Evolutionary conservation across 2,113 vertebrate species (phyloP), one percentile per base, ranked within the genome.

Genomic region (Pristiophorus japonicus): DNA sequence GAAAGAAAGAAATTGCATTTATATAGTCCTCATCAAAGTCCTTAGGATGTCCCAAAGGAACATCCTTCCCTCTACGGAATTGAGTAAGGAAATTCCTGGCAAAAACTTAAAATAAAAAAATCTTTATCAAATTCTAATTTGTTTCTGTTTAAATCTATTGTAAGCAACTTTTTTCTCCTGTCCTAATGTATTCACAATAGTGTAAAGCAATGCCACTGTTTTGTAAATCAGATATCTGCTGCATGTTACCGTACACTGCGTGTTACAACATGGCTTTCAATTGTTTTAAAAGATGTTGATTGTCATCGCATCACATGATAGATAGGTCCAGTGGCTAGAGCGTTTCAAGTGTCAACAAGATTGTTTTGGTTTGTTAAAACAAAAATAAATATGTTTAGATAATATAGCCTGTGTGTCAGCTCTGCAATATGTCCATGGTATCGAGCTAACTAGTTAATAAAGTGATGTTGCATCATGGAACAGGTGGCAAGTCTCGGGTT

Each of bases 291-390:
- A 34, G 55, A 90, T 90, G 87, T 90, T 90, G 51, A 62, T 90
- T 34, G 87, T 90, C 27, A 90, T 90, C 87, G 63, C 88, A 91
- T 91, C 88, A 92, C 88, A 92, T 92, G 78, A 16, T 81, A 34
- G 1, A 38, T 65, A 65, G 55, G 42, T 18, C 1, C 59, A 34
- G 14, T 62, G 30, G 55, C 18, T 20, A 90, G 51, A 90, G 55
- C 55, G 59, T 92, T 92, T 92, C n/a, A 38, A 63, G 65, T 63
- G 18, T 92, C 88, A 38, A 92, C 62, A 92, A 63, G 59, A 63
- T 92, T 92, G 59, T 92, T 92, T 92, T 92, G 88, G 34, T 65
- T 92, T 92, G 62, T 92, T 18, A 24, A 65, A 20, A 38, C 59
- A 92, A 81, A 81, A 81, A 81, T 92, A 92, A 92, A 92, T 92